phyloP scores from a whole-genome alignment of 1,140 invertebrate genomes.

The Drosophila chauvacae region DNA sequence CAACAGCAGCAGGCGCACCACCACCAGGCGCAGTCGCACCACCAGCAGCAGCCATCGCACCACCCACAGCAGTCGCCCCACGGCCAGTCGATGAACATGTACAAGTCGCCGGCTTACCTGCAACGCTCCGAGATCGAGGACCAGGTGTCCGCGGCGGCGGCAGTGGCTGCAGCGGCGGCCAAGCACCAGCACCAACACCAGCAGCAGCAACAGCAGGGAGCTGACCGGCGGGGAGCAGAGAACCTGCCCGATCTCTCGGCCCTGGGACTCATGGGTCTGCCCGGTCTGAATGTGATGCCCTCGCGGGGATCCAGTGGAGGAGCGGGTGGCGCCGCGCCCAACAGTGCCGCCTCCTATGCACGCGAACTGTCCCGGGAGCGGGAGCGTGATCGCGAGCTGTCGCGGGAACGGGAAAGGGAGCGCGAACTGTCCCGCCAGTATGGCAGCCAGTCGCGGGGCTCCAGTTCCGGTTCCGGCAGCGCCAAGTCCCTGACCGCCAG shows the following conservation, averaged over 20 bases:
- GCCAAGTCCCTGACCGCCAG: conserved; percentile 40
- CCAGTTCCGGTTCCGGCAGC: conserved; percentile 59
- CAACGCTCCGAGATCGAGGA: conserved; percentile 82
- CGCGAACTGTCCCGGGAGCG: conserved; percentile 67
- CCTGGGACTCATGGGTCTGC: conserved; percentile 76
- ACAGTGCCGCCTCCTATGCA: conserved; percentile 70
- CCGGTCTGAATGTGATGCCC: conserved; percentile 79
- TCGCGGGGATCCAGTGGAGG: conserved; percentile 39
- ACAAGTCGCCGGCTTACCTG: conserved; percentile 79
- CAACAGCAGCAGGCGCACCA: conserved; percentile 60
- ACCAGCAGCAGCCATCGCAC: conserved; percentile 71
- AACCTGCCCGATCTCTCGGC: conserved; percentile 77
- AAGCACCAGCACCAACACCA: conserved; percentile 74
- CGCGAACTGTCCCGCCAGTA: conserved; percentile 72
- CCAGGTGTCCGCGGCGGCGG: conserved; percentile 73
- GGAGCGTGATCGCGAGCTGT: conserved; percentile 67
- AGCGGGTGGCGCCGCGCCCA: conserved; percentile 53
- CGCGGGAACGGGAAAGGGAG: conserved; percentile 66
- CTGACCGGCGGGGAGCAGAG: conserved; percentile 55
- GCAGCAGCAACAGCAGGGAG: conserved; percentile 41
- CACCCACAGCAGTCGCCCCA: conserved; percentile 74
- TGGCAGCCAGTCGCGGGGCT: conserved; percentile 75
- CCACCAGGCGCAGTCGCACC: conserved; percentile 70
- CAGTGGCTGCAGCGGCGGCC: conserved; percentile 63
- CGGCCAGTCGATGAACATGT: conserved; percentile 79